These are phyloP conservation scores for Pentamera pediparva DNA, from an alignment of 53 echinoderm and acorn worm genomes.

Conservation along the genomic window DNA sequence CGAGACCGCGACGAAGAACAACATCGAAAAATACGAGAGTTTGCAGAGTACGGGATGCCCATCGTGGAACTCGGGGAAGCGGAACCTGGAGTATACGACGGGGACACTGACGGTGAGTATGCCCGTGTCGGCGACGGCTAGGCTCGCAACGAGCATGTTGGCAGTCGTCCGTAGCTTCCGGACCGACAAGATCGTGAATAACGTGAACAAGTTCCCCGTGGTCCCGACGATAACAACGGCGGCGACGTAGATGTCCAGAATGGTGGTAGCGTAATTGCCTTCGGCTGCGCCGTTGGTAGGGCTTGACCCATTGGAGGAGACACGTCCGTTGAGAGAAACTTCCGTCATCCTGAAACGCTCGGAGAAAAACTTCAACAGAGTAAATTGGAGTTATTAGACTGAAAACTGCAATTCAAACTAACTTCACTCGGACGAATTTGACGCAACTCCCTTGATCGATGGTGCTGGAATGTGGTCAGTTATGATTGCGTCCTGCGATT, in stretches of 20 bases:
- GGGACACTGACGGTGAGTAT: neutral
- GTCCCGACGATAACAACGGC: neutral
- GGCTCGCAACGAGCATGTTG: constrained; percentile 5
- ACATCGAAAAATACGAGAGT: neutral
- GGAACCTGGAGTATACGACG: neutral
- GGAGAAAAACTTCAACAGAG: too few species aligned
- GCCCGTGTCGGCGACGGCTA: neutral
- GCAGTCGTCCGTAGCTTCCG: neutral
- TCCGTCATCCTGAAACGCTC: too few species aligned
- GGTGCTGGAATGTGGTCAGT: too few species aligned
- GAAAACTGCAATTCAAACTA: too few species aligned
- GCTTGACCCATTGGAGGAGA: too few species aligned
- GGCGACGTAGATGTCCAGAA: neutral
- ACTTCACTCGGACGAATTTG: too few species aligned
- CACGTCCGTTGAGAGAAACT: too few species aligned
- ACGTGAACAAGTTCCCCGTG: neutral
- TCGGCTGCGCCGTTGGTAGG: too few species aligned
- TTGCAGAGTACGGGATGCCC: neutral
- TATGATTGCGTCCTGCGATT: too few species aligned
- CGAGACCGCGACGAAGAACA: neutral
- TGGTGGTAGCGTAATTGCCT: too few species aligned
- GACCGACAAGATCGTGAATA: neutral
- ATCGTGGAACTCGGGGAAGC: neutral
- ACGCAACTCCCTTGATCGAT: too few species aligned
- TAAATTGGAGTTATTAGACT: too few species aligned